Conservation (phyloP, 2,888 invertebrate genomes). For the Chrysodeixis includens region DNA sequence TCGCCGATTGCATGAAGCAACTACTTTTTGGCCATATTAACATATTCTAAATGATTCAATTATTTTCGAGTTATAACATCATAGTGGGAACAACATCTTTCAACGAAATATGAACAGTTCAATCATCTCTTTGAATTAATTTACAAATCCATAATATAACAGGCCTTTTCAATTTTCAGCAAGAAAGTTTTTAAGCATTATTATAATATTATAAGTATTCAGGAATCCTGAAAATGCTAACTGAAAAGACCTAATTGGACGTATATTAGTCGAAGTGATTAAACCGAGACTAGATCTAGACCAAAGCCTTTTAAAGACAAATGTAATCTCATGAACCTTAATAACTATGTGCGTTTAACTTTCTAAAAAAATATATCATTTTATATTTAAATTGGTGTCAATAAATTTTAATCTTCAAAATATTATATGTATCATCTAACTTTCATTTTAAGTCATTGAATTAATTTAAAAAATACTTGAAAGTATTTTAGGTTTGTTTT, state of each 20-base stretch:
- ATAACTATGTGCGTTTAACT: constrained; percentile 3
- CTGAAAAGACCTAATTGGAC: neutral
- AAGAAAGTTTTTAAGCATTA: neutral
- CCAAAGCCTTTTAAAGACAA: neutral
- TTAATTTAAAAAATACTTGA: neutral
- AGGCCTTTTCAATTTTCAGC: neutral
- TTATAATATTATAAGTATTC: neutral
- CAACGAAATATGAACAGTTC: neutral
- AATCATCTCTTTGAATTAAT: neutral
- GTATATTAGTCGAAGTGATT: constrained; percentile 1
- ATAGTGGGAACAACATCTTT: neutral
- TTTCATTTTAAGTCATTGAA: neutral
- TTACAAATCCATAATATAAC: neutral
- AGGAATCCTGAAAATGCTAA: neutral
- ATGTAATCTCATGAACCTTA: constrained; percentile 2
- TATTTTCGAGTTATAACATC: neutral
- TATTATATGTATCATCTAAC: neutral
- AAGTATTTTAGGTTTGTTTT: neutral
- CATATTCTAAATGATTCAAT: neutral
- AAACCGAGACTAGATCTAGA: constrained; percentile 1
- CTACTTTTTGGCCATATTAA: neutral
- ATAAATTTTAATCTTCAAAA: neutral
- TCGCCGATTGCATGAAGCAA: neutral
- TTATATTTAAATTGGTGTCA: constrained; percentile 3
- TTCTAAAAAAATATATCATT: constrained; percentile 3